phyloP scores from a whole-genome alignment of 1,140 invertebrate species.

The Archegozetes longisetosus region DNA sequence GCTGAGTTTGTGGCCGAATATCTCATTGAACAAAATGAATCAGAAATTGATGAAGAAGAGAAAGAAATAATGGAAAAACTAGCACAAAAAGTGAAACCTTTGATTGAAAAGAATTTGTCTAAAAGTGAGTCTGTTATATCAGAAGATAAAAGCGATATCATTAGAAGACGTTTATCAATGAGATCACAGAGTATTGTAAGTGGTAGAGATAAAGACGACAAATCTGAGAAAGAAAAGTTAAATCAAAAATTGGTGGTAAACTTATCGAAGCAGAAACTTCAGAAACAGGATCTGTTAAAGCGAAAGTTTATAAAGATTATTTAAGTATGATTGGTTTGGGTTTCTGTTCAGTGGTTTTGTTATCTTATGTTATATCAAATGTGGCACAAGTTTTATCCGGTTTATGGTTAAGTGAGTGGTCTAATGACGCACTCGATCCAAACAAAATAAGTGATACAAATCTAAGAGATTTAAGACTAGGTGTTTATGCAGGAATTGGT shows the following conservation, averaged over 20 bases:
- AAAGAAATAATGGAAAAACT: neutral
- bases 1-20: constrained; percentile 39
- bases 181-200: constrained; percentile 1
- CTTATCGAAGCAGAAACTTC: constrained; percentile 28
- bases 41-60: neutral
- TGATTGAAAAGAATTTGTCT: neutral
- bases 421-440: constrained; percentile 25
- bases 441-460: constrained; percentile 27
- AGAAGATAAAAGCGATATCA: neutral
- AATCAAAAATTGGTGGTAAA: constrained; percentile 32
- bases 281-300: constrained; percentile 11
- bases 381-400: neutral
- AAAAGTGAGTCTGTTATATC: neutral
- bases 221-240: neutral
- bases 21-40: constrained; percentile 33
- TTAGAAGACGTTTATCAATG: neutral
- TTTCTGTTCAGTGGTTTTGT: constrained; percentile 2
- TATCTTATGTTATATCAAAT: constrained; percentile 24
- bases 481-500: constrained; percentile 43
- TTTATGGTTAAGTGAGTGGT: constrained; percentile 33
- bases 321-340: constrained; percentile 5
- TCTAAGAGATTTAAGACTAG: constrained; percentile 59
- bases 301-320: constrained; percentile 9
- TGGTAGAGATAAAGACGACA: neutral
- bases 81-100: neutral